Conservation (phyloP, 2,888 invertebrate genomes). For the Tetrapedia diversipes region DNA sequence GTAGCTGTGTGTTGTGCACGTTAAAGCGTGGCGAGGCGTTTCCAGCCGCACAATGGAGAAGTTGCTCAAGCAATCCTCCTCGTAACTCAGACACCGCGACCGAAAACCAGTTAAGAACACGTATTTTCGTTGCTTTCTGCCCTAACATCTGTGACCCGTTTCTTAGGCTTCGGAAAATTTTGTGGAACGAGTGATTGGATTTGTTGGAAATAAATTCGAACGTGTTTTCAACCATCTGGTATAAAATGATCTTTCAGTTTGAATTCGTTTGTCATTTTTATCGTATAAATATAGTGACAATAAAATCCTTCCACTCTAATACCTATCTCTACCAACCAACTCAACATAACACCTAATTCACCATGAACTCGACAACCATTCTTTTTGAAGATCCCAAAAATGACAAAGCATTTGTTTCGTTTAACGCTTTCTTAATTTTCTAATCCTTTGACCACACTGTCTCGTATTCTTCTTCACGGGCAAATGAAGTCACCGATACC, state of each 20-base stretch:
- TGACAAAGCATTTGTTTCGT: not conserved
- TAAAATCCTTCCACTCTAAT: too few species aligned
- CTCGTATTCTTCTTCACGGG: not conserved
- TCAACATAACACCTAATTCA: too few species aligned
- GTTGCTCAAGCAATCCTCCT: constrained; percentile 44
- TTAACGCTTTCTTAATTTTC: not conserved
- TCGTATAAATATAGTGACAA: not conserved
- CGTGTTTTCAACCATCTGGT: not conserved
- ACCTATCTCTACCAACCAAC: too few species aligned
- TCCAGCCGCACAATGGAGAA: constrained; percentile 57
- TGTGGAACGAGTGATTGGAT: constrained; percentile 17
- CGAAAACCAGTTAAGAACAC: constrained; percentile 53
- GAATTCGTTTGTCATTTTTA: not conserved
- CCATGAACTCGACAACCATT: too few species aligned
- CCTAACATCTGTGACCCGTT: constrained; percentile 58
- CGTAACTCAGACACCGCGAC: constrained; percentile 63
- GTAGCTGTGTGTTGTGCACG: constrained; percentile 47
- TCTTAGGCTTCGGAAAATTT: not conserved
- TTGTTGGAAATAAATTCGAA: not conserved
- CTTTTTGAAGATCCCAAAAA: not conserved
- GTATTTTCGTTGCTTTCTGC: constrained; percentile 19
- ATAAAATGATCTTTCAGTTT: not conserved
- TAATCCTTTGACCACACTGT: too few species aligned
- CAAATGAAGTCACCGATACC: constrained; percentile 15
- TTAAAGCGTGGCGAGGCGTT: constrained; percentile 70